Evolutionary conservation across 2,113 vertebrate species (phyloP), one percentile per base, ranked within the genome.

Genomic region (Leucosticte australis): DNA sequence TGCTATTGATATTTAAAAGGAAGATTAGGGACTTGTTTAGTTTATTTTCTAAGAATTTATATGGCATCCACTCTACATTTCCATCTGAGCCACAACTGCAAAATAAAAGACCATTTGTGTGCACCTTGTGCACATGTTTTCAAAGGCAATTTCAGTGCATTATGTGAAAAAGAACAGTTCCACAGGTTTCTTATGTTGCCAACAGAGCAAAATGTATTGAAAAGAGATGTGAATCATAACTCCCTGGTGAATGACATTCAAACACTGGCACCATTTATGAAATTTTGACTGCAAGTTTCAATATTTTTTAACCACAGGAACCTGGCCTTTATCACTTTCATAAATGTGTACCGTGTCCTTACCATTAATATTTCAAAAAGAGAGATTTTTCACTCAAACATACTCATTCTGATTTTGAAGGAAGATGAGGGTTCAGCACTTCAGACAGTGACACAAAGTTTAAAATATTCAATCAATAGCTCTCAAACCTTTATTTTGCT

Each of bases 391-490:
- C 90, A 69, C 27, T 95, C 82, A 95, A 92, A 96, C 26, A 60
- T 90, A 76, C 65, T 89, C 26, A 60, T 92, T 44, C 42, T 97
- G 82, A 84, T 95, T 97, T 80, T 95, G 69, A 97, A 96, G 70
- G 87, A 83, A 94, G 49, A 60, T 69, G 35, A 31, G 26, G 11
- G 35, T 65, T 92, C 71, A 93, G 83, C 94, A 92, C 76, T 27
- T 93, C 59, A 94, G 80, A 77, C 30, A 74, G 70, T 93, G 70
- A 96, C 95, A 94, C 39, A 91, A 79, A 79, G 42, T 70, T 96
- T 59, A 73, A 95, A 94, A 90, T 80, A 92, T 42, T 71, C 92
- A 95, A 85, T 82, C 63, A 86, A 92, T 92, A 94, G 70, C 93
- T 83, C 70, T 92, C 56, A 94, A 95, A 83, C 56, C 62, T 81